Evolutionary conservation across 2,797 vertebrate species (phyloP).

Genomic region (Aulostomus chinensis): DNA sequence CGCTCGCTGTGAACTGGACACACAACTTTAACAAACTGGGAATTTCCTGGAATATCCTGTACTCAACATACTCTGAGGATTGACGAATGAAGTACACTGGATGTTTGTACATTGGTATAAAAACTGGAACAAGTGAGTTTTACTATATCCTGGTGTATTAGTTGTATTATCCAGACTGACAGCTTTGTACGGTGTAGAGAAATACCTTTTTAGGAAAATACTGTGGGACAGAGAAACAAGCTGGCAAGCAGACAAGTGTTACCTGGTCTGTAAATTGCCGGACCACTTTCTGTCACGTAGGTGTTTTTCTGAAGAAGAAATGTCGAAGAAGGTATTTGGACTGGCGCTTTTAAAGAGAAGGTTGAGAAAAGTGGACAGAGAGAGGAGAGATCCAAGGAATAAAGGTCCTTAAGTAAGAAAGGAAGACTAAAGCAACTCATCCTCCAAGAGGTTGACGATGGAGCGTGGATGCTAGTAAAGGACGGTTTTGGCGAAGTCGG

Average conservation of each 20-base stretch:
- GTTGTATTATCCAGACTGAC: conserved; percentile 6
- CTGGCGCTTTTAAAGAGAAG: conserved; percentile 33
- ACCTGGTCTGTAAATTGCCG: conserved; percentile 22
- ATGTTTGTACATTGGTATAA: conserved; percentile 25
- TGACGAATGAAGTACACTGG: conserved; percentile 29
- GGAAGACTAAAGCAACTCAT: background rate
- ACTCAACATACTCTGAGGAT: conserved; percentile 14
- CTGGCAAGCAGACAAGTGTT: conserved; percentile 4
- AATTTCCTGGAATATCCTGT: conserved; percentile 29
- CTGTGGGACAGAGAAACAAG: conserved; percentile 1
- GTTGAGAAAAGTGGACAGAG: conserved; percentile 12
- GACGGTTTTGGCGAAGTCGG: conserved; percentile 48
- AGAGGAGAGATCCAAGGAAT: conserved; percentile 2
- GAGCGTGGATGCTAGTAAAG: conserved; percentile 5
- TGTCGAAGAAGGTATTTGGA: conserved; percentile 16
- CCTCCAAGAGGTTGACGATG: background rate
- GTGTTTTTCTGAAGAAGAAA: conserved; percentile 9
- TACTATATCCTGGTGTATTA: conserved; percentile 18
- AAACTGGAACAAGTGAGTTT: conserved; percentile 40
- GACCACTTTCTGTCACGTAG: background rate
- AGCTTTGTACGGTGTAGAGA: conserved; percentile 1
- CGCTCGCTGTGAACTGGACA: conserved; percentile 39
- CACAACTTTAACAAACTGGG: conserved; percentile 25
- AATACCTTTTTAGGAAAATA: background rate
- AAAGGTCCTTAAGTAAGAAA: background rate